Evolutionary conservation across 2,113 vertebrate genomes (phyloP).

Genomic region (Anser cygnoides): DNA sequence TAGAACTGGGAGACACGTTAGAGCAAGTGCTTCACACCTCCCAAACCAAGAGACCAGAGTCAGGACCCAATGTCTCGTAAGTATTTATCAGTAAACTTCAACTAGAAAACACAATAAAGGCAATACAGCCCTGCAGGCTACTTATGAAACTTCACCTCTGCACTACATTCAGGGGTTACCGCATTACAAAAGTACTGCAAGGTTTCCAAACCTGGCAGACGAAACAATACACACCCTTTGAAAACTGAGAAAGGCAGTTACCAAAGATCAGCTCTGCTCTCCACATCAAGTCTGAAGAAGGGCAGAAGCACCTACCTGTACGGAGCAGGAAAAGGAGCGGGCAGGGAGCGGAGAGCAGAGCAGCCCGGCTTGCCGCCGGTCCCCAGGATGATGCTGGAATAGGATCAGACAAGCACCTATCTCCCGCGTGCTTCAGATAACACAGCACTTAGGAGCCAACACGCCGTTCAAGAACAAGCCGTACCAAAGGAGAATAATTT

Average conservation of each 20-base stretch:
- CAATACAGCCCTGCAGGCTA: background rate
- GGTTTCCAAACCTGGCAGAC: background rate
- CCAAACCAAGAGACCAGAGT: background rate
- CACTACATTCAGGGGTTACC: background rate
- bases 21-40: background rate
- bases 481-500: rapidly evolving
- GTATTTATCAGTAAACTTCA: background rate
- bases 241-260: background rate
- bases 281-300: background rate
- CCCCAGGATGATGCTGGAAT: background rate
- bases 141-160: background rate
- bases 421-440: background rate
- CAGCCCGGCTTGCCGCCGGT: background rate
- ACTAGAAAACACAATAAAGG: background rate
- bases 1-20: background rate
- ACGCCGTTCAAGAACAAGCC: background rate
- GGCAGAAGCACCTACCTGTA: background rate
- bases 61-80: background rate
- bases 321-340: background rate
- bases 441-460: background rate
- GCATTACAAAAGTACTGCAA: background rate
- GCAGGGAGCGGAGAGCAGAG: background rate
- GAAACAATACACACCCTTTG: background rate
- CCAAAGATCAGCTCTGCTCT: background rate
- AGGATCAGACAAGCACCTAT: background rate